Base-by-base conservation (phyloP, 2,888 invertebrate genomes). In the Boloria selene region DNA sequence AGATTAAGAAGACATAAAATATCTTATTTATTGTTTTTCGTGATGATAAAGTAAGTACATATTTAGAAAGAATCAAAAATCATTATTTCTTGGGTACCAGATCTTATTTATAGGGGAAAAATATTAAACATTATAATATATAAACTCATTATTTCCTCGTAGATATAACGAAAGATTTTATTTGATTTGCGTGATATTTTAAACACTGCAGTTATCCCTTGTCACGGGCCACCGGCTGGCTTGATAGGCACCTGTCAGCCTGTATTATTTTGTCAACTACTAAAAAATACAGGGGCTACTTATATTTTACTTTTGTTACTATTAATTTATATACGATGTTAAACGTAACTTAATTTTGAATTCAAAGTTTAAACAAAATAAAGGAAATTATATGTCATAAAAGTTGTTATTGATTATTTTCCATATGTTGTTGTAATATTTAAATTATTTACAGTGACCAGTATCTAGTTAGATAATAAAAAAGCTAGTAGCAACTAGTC, bases 401-500 rank as follows among this genome's bases (percentile, higher is more conserved):
- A 38, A 38, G 31, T 2, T 0, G 10, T 38, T 10, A 38, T 7
- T 38, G 16, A 4, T 42, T 18, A 44, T 18, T 50, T 17, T 13
- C 14, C 52, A 54, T 26, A 54, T 59, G 17, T 13, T 3, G 3
- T 47, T 47, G 17, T 42, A 58, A 49, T 47, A 58, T 5, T 59
- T 38, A 13, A 55, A 59, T 31, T 45, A 63, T 52, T 58, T 61
- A 61, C 18, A 62, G 50, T 16, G 51, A 50, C 51, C 18, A 62
- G 45, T 16, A 47, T 54, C 51, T 67, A 56, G 58, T 49, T 49
- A 64, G 31, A 63, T 44, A 55, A 26, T 49, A 47, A 55, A 56
- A 61, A 59, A 54, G 62, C 65, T 58, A 61, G 65, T 61, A 63
- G 55, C 52, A 60, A 45, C 56, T 52, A 60, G 59, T 60, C 53